Conservation (phyloP, 1,140 invertebrate genomes). For the Neodiprion lecontei region DNA sequence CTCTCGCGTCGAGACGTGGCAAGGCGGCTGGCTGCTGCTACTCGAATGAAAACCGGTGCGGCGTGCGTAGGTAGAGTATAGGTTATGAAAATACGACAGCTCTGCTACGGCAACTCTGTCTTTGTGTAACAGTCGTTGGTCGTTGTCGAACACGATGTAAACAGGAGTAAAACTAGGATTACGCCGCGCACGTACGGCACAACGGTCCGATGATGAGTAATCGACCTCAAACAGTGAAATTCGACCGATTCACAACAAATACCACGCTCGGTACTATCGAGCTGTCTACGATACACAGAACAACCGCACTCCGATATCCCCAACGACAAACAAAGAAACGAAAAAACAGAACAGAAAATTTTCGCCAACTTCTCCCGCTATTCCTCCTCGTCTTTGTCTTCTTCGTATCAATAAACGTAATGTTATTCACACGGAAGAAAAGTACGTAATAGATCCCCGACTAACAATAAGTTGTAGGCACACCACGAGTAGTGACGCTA, state of each 20-base stretch:
- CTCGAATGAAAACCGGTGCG: no score
- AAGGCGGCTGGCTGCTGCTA: no score
- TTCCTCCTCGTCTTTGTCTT: not conserved
- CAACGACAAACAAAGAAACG: no score
- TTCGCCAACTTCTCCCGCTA: slow-evolving; percentile 2
- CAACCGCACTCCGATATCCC: no score
- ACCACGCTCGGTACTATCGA: not conserved
- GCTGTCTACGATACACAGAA: not conserved
- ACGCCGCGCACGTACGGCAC: not conserved
- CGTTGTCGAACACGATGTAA: not conserved
- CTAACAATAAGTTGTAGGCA: slow-evolving; percentile 48
- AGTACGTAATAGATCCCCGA: slow-evolving; percentile 50
- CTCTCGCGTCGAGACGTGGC: no score
- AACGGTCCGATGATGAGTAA: not conserved
- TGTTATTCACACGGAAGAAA: slow-evolving; percentile 35
- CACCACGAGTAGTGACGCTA: slow-evolving; percentile 53
- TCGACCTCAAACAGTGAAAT: not conserved
- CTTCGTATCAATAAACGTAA: not conserved
- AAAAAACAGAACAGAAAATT: not conserved
- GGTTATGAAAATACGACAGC: slow-evolving; percentile 1
- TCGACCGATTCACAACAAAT: slow-evolving; percentile 3
- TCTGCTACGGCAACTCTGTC: not conserved
- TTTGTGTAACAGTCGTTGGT: not conserved
- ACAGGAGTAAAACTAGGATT: not conserved
- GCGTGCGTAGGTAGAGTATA: not conserved